phyloP scores from a whole-genome alignment of 1,140 invertebrate species.

The Pseudomyrmex sp. region DNA sequence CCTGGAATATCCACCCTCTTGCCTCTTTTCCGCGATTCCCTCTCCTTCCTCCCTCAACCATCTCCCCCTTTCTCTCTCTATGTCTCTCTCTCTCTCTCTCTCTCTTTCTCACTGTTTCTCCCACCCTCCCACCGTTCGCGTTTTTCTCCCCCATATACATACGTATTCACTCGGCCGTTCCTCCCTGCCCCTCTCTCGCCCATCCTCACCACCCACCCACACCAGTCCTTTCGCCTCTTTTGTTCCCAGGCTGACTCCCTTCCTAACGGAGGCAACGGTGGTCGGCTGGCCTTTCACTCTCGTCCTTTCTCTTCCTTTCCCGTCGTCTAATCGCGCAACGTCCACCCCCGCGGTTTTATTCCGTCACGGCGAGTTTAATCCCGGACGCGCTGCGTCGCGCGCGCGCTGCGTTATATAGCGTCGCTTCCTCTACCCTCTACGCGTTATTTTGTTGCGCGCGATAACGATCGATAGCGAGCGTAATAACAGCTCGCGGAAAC shows the following conservation, averaged over 20 bases:
- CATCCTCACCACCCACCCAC: constrained; percentile 4
- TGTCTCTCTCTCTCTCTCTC: background rate
- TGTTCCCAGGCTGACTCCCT: constrained; percentile 55
- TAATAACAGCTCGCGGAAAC: constrained; percentile 43
- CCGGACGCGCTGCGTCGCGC: background rate
- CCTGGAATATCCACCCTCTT: constrained; percentile 76
- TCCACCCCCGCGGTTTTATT: constrained; percentile 63
- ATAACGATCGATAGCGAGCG: constrained; percentile 65
- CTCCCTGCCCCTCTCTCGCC: constrained; percentile 16
- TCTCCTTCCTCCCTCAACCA: constrained; percentile 31
- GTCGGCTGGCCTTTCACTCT: constrained; percentile 47
- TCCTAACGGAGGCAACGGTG: constrained; percentile 36
- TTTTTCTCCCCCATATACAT: constrained; percentile 57
- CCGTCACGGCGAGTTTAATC: constrained; percentile 59
- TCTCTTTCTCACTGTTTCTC: constrained; percentile 10
- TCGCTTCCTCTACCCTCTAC: constrained; percentile 1
- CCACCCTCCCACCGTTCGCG: constrained; percentile 17
- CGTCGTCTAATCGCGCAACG: constrained; percentile 62
- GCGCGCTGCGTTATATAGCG: background rate
- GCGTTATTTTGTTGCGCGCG: constrained; percentile 39
- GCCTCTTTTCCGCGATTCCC: constrained; percentile 73
- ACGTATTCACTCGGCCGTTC: constrained; percentile 56
- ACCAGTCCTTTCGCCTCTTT: constrained; percentile 56
- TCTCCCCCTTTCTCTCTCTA: constrained; percentile 9
- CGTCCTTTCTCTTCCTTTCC: constrained; percentile 45